Percentiles rank a stretch among this genome's conserved stretches.
Conservation (phyloP, 2,888 invertebrate species). For the Ptilodon capucinus region DNA sequence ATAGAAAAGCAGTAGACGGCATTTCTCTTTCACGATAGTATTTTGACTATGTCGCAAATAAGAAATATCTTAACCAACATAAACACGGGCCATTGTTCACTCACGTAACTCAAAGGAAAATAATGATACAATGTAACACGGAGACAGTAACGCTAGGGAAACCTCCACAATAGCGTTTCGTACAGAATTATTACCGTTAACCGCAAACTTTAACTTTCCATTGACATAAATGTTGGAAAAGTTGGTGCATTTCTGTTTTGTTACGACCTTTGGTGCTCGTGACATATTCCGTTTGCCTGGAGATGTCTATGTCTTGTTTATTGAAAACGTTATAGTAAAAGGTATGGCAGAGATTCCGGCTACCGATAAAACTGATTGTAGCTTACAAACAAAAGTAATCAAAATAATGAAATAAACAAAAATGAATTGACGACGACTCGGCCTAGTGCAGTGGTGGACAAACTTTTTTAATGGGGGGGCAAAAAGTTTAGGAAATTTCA, state of each 20-base stretch:
- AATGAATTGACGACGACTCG: too few species aligned
- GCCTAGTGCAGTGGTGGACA: too few species aligned
- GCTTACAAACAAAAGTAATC: too few species aligned
- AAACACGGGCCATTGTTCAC: not conserved
- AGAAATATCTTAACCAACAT: not conserved
- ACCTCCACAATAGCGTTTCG: conserved; percentile 1
- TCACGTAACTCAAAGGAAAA: not conserved
- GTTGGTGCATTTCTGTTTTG: not conserved
- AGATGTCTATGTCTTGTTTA: not conserved
- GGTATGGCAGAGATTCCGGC: too few species aligned
- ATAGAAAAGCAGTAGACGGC: not conserved
- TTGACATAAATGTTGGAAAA: conserved; percentile 3
- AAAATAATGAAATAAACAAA: too few species aligned
- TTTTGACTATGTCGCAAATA: not conserved
- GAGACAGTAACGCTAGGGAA: not conserved
- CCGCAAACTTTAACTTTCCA: conserved; percentile 3
- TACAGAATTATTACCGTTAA: not conserved
- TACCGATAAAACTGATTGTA: too few species aligned
- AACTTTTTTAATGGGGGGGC: too few species aligned
- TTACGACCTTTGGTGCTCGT: conserved; percentile 10
- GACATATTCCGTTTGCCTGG: not conserved
- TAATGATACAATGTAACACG: conserved; percentile 1
- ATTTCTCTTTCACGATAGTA: not conserved
- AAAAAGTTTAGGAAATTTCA: too few species aligned
- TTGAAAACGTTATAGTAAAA: not conserved